These are phyloP conservation scores for Forbesichthys agassizii DNA, from an alignment of 2,113 vertebrate genomes.

Conservation along the genomic window DNA sequence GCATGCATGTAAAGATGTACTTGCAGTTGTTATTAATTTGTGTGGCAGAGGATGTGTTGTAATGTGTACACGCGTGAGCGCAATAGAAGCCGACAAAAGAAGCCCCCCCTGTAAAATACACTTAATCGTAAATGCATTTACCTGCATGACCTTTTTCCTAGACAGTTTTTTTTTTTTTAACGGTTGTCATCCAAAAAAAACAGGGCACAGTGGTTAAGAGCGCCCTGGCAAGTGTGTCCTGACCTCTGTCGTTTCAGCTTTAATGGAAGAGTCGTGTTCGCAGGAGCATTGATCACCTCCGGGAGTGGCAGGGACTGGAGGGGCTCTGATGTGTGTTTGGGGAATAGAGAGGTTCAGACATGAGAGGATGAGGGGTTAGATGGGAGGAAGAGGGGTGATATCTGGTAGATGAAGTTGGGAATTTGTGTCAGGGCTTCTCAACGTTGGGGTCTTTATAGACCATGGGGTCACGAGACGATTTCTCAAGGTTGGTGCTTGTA, in stretches of 20 bases:
- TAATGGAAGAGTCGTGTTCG: constrained; percentile 75
- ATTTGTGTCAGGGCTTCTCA: too few relatives aligned
- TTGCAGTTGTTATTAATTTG: not conserved
- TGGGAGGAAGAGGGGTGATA: not conserved
- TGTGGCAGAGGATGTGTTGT: not conserved
- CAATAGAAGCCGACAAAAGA: too few relatives aligned
- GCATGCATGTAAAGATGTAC: not conserved
- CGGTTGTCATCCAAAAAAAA: not conserved
- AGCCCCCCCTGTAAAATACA: too few relatives aligned
- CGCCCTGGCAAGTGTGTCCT: constrained; percentile 37
- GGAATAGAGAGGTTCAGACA: constrained; percentile 7
- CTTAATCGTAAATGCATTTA: too few relatives aligned
- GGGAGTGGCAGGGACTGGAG: constrained; percentile 26
- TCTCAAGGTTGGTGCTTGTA: too few relatives aligned
- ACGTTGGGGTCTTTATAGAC: too few relatives aligned
- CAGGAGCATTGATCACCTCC: constrained; percentile 60
- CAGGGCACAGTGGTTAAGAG: not conserved
- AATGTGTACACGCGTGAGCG: too few relatives aligned
- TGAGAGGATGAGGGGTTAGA: constrained; percentile 5
- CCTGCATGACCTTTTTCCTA: too few relatives aligned
- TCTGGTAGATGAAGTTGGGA: too few relatives aligned
- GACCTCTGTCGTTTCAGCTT: constrained; percentile 38
- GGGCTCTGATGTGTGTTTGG: constrained; percentile 33
- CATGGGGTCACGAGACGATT: too few relatives aligned
- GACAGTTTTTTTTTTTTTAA: not conserved